Percentiles rank a stretch among this genome's conserved stretches.
These are phyloP conservation scores for Chiroxiphia lanceolata DNA, from an alignment of 2,797 vertebrate genomes.

Conservation along the genomic window DNA sequence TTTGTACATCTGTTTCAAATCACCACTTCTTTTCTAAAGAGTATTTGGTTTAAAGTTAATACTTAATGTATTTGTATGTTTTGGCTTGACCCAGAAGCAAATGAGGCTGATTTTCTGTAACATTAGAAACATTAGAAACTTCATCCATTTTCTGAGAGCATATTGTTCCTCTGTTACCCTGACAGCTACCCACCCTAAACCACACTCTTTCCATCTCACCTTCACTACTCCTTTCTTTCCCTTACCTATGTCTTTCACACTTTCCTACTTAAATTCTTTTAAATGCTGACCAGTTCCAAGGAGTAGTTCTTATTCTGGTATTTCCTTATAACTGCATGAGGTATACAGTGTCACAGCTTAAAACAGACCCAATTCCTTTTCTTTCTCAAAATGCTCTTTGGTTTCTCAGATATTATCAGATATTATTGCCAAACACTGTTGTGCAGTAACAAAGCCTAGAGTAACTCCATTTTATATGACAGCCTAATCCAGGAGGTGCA, in stretches of 20 bases:
- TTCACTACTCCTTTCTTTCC: not conserved
- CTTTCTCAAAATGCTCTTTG: not conserved
- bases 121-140: not conserved
- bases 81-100: not conserved
- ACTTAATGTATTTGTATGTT: not conserved
- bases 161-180: not conserved
- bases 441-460: not conserved
- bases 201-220: not conserved
- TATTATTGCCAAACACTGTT: not conserved
- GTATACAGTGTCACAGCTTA: not conserved
- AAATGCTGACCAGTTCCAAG: not conserved
- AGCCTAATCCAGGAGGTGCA: not conserved
- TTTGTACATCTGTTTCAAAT: not conserved
- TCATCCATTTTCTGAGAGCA: not conserved
- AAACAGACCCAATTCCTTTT: not conserved
- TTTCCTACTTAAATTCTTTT: not conserved
- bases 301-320: not conserved
- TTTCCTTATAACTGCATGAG: not conserved
- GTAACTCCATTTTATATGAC: constrained; percentile 8
- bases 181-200: not conserved
- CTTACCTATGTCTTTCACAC: not conserved
- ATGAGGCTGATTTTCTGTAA: not conserved
- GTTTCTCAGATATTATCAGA: not conserved
- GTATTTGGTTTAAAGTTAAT: not conserved
- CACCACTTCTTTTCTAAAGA: not conserved